Percentiles rank a stretch among this genome's conserved stretches.
phyloP scores from a whole-genome alignment of 1,140 invertebrate genomes.

The Metaphire vulgaris region DNA sequence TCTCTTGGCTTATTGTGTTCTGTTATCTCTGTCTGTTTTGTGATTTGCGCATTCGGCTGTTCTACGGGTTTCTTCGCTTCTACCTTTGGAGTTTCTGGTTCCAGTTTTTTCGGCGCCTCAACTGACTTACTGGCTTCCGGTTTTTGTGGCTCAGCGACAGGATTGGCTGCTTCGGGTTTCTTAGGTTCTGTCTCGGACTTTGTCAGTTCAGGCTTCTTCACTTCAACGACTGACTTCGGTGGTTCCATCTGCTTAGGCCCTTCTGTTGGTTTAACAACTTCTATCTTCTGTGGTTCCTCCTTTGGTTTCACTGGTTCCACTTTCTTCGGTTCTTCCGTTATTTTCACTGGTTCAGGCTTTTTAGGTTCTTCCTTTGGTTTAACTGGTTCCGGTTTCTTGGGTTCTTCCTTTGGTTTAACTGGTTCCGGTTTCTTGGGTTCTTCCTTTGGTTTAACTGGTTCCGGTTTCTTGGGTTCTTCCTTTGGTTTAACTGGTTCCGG shows the following conservation, averaged over 20 bases:
- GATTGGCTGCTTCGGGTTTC: background rate
- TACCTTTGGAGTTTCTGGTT: too few relatives aligned
- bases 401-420: background rate
- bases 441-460: background rate
- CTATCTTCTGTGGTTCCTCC: background rate
- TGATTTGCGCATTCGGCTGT: background rate
- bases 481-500: constrained; percentile 1
- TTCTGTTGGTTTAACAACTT: background rate
- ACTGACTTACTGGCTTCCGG: too few relatives aligned
- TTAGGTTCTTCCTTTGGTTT: background rate
- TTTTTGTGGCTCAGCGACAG: constrained; percentile 1
- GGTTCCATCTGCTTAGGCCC: background rate
- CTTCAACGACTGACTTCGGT: background rate
- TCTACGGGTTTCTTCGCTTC: background rate
- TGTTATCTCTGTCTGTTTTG: constrained; percentile 12
- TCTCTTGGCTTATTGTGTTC: background rate
- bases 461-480: background rate
- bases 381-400: background rate
- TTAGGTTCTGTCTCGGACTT: background rate
- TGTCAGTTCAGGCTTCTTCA: background rate
- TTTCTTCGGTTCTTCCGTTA: constrained; percentile 6
- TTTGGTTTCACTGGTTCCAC: background rate
- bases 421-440: background rate
- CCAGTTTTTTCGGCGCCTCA: too few relatives aligned
- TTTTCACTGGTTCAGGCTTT: background rate